Evolutionary conservation across 2,797 vertebrate species (phyloP).

Genomic region (Odontamblyopus lacepedii): DNA sequence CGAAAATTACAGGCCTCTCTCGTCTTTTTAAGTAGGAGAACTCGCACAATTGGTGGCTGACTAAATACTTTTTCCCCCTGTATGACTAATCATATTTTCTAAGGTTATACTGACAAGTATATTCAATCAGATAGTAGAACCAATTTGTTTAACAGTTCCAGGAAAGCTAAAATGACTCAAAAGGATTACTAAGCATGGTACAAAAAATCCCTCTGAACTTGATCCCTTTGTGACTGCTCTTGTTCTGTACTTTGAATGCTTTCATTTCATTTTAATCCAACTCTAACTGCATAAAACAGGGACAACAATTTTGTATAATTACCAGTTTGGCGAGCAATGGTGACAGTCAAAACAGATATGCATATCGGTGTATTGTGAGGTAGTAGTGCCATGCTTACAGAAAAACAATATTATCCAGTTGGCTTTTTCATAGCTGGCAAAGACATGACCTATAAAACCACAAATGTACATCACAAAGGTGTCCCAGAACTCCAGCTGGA

Average conservation of each 20-base stretch:
- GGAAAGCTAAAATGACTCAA: not conserved
- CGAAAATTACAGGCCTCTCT: too few relatives aligned
- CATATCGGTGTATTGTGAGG: not conserved
- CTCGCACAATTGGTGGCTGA: too few relatives aligned
- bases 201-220: too few relatives aligned
- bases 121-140: not conserved
- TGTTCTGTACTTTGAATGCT: too few relatives aligned
- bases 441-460: not conserved
- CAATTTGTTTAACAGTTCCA: not conserved
- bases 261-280: not conserved
- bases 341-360: not conserved
- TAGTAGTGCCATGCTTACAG: not conserved
- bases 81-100: not conserved
- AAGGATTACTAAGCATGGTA: not conserved
- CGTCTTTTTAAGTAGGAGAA: too few relatives aligned
- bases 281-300: not conserved
- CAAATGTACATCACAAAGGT: slow-evolving; percentile 8
- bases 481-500: not conserved
- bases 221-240: too few relatives aligned
- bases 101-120: not conserved
- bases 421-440: slow-evolving; percentile 3
- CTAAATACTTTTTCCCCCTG: too few relatives aligned
- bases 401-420: too few relatives aligned
- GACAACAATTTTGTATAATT: not conserved
- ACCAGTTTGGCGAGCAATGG: not conserved